Evolutionary conservation across 2,888 invertebrate genomes (phyloP).

Genomic region (Priocnemis perturbator): DNA sequence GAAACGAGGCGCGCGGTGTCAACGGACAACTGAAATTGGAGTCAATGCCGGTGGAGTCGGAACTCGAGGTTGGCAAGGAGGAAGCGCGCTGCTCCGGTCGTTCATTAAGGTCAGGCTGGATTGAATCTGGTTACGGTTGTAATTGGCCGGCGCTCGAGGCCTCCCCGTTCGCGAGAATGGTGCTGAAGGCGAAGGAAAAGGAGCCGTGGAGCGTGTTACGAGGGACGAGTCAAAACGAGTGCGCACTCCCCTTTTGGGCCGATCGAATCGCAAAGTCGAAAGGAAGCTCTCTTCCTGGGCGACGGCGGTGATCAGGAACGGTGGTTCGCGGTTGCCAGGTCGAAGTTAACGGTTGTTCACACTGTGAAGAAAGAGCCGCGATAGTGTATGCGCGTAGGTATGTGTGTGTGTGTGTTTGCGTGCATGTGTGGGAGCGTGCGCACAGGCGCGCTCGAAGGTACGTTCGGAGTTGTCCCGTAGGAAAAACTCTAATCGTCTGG

Average conservation of each 20-base stretch:
- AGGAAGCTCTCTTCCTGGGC: constrained; percentile 24
- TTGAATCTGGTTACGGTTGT: constrained; percentile 30
- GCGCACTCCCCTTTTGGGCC: constrained; percentile 10
- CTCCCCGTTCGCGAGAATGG: constrained; percentile 12
- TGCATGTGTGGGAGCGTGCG: neutral
- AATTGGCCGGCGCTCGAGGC: constrained; percentile 26
- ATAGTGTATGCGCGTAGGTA: neutral
- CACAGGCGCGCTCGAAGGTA: neutral
- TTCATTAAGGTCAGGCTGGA: constrained; percentile 36
- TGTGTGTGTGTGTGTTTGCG: neutral
- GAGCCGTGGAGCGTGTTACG: constrained; percentile 5
- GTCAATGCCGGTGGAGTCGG: too few species aligned
- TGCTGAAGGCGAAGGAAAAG: too few species aligned
- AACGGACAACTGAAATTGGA: too few species aligned
- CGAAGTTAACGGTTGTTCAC: constrained; percentile 65
- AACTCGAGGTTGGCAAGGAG: too few species aligned
- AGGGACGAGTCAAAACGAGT: constrained; percentile 9
- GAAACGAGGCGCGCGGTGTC: too few species aligned
- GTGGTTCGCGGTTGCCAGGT: constrained; percentile 64
- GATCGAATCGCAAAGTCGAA: constrained; percentile 26
- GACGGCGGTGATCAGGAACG: constrained; percentile 24
- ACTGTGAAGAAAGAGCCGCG: constrained; percentile 16
- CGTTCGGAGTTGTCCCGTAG: constrained; percentile 15
- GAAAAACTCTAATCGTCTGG: constrained; percentile 30
- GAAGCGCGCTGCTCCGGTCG: neutral